These are phyloP conservation scores for Tenrec ecaudatus DNA, from an alignment of 2,113 vertebrate genomes.

Conservation along the genomic window DNA sequence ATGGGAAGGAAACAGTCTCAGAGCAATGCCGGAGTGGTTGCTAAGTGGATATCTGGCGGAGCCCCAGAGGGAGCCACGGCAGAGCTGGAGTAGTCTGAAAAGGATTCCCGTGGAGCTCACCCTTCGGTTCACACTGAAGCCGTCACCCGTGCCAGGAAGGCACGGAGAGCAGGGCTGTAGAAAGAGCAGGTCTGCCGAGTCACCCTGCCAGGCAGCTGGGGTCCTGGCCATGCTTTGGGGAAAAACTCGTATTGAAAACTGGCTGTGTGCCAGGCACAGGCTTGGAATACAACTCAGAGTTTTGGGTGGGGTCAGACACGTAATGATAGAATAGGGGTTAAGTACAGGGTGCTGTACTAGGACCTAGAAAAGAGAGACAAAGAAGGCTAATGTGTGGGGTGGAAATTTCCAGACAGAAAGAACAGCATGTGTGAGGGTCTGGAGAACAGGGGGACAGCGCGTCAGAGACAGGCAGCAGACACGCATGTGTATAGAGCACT, in stretches of 20 bases:
- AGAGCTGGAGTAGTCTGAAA: not conserved
- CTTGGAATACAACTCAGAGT: not conserved
- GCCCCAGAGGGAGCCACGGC: not conserved
- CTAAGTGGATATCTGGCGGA: not conserved
- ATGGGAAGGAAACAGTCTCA: not conserved
- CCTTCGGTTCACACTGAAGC: not conserved
- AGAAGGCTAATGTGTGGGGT: not conserved
- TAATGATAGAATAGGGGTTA: not conserved
- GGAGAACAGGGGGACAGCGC: not conserved
- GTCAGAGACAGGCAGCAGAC: not conserved
- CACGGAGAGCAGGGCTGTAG: not conserved
- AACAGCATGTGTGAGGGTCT: not conserved
- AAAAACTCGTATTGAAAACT: not conserved
- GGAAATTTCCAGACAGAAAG: conserved; percentile 33
- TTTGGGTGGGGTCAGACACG: not conserved
- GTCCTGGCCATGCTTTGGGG: not conserved
- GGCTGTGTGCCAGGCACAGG: not conserved
- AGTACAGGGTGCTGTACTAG: not conserved
- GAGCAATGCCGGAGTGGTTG: not conserved
- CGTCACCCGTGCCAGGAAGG: not conserved
- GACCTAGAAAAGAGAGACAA: not conserved
- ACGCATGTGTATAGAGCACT: not conserved
- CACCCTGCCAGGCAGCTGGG: not conserved
- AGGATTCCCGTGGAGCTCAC: not conserved
- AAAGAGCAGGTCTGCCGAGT: not conserved